A percentile compares a stretch with the other conserved stretches of the same genome.
These are phyloP conservation scores for mouse (Mus musculus) DNA, from an alignment of 2,113 vertebrate species.

Conservation along the genomic window GRCm39 chr1:109098001-109098500, in stretches of 20 bases:
- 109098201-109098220: not conserved
- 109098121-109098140: not conserved
- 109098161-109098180: not conserved
- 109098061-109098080: not conserved
- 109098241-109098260: not conserved
- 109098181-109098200: not conserved
- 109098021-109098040: not conserved
- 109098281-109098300: no score
- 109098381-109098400: not conserved
- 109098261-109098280: not conserved
- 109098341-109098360: not conserved
- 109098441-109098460: slow-evolving; percentile 26
- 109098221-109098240: not conserved
- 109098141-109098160: not conserved
- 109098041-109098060: not conserved
- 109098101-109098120: not conserved
- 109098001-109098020: not conserved
- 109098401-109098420: not conserved
- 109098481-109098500: not conserved
- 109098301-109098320: not conserved
- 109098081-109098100: not conserved
- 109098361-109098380: not conserved
- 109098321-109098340: slow-evolving; percentile 28
- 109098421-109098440: not conserved
- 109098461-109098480: not conserved